A percentile compares a stretch with the other conserved stretches of the same genome.
phyloP scores from a whole-genome alignment of 1,140 invertebrate species.

The Hylaeus anthracinus region DNA sequence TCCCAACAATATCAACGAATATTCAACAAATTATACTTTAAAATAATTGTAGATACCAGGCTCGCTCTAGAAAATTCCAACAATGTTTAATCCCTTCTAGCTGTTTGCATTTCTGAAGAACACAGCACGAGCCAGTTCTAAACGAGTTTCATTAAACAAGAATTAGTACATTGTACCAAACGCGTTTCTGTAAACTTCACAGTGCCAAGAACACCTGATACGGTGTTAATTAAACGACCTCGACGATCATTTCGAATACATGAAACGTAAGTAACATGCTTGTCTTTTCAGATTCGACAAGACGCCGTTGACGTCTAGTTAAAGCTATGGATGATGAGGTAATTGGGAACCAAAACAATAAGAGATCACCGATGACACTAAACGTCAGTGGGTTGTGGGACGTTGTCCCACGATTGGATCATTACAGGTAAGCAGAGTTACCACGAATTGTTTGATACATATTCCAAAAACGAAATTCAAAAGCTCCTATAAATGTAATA shows the following conservation, averaged over 20 bases:
- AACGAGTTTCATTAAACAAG: too few species aligned
- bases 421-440: conserved; percentile 86
- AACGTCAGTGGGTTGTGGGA: conserved; percentile 83
- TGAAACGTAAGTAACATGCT: not conserved
- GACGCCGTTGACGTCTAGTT: conserved; percentile 71
- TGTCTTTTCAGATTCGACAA: conserved; percentile 67
- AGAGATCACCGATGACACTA: conserved; percentile 75
- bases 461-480: not conserved
- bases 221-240: not conserved
- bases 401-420: conserved; percentile 92
- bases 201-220: not conserved
- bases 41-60: too few species aligned
- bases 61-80: too few species aligned
- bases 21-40: too few species aligned
- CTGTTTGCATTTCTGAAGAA: too few species aligned
- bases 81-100: too few species aligned
- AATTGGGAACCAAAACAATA: conserved; percentile 68
- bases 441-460: too few species aligned
- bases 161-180: too few species aligned
- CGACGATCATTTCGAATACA: not conserved
- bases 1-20: too few species aligned
- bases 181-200: too few species aligned
- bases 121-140: too few species aligned
- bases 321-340: conserved; percentile 66
- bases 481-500: not conserved